Evolutionary conservation across 1,140 invertebrate species (phyloP).

Genomic region (Nymphalis io): DNA sequence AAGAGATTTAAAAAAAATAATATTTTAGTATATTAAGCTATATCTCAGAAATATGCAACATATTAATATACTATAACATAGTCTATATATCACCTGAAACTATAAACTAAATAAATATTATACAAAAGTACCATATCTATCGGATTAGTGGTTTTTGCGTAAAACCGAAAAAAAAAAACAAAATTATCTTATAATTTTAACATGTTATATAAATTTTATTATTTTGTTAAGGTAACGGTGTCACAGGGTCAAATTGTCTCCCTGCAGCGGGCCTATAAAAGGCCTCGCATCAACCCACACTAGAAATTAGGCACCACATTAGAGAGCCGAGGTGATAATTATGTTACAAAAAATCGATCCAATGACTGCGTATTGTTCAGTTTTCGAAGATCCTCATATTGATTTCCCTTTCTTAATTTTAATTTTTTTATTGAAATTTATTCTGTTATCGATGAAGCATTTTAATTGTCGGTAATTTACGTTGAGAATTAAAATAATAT

Average conservation of each 20-base stretch:
- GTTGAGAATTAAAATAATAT: too few species aligned
- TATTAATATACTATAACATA: too few species aligned
- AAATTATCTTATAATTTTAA: not conserved
- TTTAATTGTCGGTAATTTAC: too few species aligned
- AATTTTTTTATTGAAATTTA: not conserved
- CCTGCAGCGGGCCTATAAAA: slow-evolving; percentile 66
- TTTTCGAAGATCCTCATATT: slow-evolving; percentile 1
- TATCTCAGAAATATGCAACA: too few species aligned
- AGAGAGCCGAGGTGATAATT: slow-evolving; percentile 77
- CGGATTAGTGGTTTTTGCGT: too few species aligned
- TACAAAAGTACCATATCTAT: too few species aligned
- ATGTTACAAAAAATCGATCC: slow-evolving; percentile 72
- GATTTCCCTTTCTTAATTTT: not conserved
- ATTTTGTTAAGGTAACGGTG: slow-evolving; percentile 48
- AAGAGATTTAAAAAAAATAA: too few species aligned
- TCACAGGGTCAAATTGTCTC: slow-evolving; percentile 42
- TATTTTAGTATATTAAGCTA: too few species aligned
- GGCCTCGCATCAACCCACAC: slow-evolving; percentile 61
- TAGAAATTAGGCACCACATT: slow-evolving; percentile 76
- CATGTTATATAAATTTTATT: not conserved
- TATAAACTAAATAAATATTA: too few species aligned
- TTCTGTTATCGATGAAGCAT: not conserved
- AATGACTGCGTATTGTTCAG: slow-evolving; percentile 51
- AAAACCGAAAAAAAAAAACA: too few species aligned
- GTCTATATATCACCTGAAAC: too few species aligned